These are phyloP conservation scores for Argentina silus DNA, from an alignment of 2,797 vertebrate species.

Conservation along the genomic window DNA sequence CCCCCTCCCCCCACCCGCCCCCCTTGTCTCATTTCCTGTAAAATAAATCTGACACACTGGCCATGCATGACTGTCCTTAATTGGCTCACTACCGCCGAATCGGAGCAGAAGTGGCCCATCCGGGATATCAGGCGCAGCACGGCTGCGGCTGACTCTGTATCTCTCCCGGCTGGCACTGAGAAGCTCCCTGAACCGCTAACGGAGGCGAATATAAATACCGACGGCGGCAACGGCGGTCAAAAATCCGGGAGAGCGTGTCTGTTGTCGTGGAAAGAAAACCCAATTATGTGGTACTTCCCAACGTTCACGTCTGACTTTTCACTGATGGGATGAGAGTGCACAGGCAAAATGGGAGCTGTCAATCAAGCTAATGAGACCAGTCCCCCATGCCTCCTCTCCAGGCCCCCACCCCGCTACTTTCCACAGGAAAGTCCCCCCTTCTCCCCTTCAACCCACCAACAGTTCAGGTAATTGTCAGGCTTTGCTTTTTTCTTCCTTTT, in stretches of 20 bases:
- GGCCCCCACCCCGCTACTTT: slow-evolving; percentile 5
- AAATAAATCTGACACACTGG: slow-evolving; percentile 40
- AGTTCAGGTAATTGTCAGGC: slow-evolving; percentile 46
- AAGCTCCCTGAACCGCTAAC: too few species aligned
- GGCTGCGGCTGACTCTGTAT: too few species aligned
- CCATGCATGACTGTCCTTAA: slow-evolving; percentile 41
- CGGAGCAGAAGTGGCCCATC: background rate
- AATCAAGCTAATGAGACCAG: slow-evolving; percentile 77
- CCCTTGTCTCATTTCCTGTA: slow-evolving; percentile 15
- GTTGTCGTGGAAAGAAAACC: slow-evolving; percentile 83
- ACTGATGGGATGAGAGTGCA: slow-evolving; percentile 54
- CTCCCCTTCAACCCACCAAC: slow-evolving; percentile 11
- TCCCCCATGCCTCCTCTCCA: slow-evolving; percentile 64
- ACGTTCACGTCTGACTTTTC: slow-evolving; percentile 62
- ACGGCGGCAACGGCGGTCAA: slow-evolving; percentile 67
- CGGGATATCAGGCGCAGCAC: background rate
- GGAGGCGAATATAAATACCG: too few species aligned
- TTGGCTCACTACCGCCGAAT: slow-evolving; percentile 30
- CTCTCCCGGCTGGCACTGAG: background rate
- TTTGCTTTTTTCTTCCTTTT: slow-evolving; percentile 40
- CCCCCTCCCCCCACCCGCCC: background rate
- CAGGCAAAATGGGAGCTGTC: slow-evolving; percentile 69
- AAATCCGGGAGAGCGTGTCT: slow-evolving; percentile 78
- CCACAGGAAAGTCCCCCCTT: too few species aligned
- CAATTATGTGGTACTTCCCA: slow-evolving; percentile 82